Conservation (phyloP, 2,888 invertebrate species). For the Clitarchus hookeri region DNA sequence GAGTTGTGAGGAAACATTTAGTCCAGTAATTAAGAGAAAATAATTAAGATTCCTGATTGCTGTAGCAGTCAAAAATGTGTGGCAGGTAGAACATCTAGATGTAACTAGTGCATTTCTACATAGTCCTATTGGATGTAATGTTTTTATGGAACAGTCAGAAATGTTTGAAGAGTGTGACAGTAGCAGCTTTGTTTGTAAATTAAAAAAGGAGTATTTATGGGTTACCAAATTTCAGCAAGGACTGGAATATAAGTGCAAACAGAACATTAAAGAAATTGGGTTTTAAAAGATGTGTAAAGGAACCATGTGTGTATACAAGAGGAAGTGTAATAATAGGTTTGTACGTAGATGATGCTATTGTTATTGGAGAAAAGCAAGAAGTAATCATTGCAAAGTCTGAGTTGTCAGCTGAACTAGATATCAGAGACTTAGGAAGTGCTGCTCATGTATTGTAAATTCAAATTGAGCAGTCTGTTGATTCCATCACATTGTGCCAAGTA, state of each 20-base stretch:
- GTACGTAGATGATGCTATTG: conserved; percentile 11
- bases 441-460: neutral
- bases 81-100: neutral
- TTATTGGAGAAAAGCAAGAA: neutral
- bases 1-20: neutral
- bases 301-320: neutral
- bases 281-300: neutral
- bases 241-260: conserved; percentile 23
- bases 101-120: neutral
- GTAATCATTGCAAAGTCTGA: neutral
- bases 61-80: neutral
- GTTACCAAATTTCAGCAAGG: conserved; percentile 26
- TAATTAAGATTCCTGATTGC: neutral
- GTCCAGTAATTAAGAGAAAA: too few relatives aligned
- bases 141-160: neutral
- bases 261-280: neutral
- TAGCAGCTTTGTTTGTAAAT: neutral
- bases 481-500: neutral
- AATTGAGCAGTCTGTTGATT: too few relatives aligned
- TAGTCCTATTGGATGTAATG: neutral
- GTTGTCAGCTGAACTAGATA: neutral
- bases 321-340: neutral
- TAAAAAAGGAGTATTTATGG: neutral
- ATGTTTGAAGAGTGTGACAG: neutral
- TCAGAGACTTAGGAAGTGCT: neutral